Conservation (phyloP, 2,113 vertebrate species). For the Chaenocephalus aceratus region DNA sequence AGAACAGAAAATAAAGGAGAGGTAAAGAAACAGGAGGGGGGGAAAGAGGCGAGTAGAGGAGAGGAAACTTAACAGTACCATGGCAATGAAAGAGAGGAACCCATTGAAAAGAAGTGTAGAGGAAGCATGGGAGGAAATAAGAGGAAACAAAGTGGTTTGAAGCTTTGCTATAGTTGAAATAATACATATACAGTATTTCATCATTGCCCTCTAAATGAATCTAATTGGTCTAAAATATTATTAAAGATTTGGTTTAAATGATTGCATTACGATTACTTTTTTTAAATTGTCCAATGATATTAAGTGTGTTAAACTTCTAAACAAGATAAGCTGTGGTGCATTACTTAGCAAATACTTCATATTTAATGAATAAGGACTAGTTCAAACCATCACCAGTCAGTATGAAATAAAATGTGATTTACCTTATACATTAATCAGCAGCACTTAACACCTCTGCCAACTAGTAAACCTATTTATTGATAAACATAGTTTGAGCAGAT, state of each 20-base stretch:
- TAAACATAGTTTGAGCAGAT: neutral
- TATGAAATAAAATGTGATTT: neutral
- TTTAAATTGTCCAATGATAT: neutral
- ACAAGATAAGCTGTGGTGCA: neutral
- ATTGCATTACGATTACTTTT: neutral
- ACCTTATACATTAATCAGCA: neutral
- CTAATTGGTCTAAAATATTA: neutral
- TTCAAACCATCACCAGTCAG: neutral
- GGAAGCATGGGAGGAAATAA: neutral
- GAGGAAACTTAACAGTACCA: constrained; percentile 47
- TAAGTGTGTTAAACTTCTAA: neutral
- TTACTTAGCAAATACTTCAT: neutral
- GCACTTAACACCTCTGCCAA: neutral
- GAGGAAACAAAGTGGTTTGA: neutral
- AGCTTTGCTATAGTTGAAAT: neutral
- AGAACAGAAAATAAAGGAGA: constrained; percentile 71
- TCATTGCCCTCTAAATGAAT: neutral
- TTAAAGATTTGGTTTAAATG: neutral
- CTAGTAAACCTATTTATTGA: neutral
- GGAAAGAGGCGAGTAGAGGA: constrained; percentile 67
- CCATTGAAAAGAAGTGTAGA: constrained; percentile 12
- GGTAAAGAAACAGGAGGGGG: constrained; percentile 76
- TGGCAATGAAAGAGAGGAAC: constrained; percentile 35
- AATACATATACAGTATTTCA: neutral
- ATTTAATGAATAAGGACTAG: neutral